Evolutionary conservation across 2,797 vertebrate species (phyloP).

Genomic region (Ceryle rudis): DNA sequence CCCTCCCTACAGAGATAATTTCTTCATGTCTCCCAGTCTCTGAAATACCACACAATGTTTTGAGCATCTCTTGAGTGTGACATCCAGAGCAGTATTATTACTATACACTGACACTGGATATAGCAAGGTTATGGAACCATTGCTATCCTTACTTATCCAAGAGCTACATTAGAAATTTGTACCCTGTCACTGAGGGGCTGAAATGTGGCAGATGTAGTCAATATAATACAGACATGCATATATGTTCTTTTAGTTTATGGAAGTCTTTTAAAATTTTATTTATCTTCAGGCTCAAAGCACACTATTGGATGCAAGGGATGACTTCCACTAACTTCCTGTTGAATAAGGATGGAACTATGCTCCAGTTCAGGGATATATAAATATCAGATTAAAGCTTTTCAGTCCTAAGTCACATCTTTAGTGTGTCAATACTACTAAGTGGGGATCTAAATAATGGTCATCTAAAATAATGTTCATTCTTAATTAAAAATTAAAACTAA

Average conservation of each 20-base stretch:
- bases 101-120: accelerated
- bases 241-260: not conserved
- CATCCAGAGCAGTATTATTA: not conserved
- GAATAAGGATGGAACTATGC: not conserved
- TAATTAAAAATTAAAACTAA: not conserved
- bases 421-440: not conserved
- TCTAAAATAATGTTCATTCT: not conserved
- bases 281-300: not conserved
- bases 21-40: not conserved
- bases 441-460: not conserved
- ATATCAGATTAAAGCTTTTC: not conserved
- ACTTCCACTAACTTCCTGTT: not conserved
- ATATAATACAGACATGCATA: not conserved
- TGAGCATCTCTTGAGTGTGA: not conserved
- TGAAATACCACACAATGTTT: not conserved
- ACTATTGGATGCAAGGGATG: not conserved
- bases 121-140: not conserved
- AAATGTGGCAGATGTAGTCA: not conserved
- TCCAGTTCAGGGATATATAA: not conserved
- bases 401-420: not conserved
- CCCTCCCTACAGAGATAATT: not conserved
- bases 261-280: not conserved
- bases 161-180: not conserved
- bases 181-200: not conserved
- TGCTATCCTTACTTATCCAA: not conserved